phyloP scores from a whole-genome alignment of 37 sponge, comb jelly and placozoan genomes.

The Halisarca cf. caerulea region DNA sequence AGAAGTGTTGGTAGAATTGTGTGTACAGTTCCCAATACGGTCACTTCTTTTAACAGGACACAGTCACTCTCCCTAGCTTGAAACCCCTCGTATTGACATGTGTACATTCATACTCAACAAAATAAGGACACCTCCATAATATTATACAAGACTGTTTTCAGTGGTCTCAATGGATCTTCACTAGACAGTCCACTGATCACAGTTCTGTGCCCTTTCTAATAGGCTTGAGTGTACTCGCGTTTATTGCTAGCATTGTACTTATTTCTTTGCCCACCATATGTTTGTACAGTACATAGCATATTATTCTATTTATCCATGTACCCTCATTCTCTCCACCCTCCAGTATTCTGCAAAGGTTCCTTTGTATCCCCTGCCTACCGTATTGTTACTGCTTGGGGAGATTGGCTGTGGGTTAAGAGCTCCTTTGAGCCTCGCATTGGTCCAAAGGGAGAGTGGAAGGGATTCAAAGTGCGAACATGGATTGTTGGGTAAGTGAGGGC shows the following conservation, averaged over 20 bases:
- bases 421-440: conserved; percentile 12
- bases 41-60: no score
- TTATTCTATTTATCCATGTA: no score
- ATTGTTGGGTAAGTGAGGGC: conserved; percentile 17
- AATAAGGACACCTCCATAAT: no score
- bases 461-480: conserved; percentile 21
- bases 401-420: conserved; percentile 17
- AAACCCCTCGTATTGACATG: neutral
- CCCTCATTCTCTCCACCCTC: neutral
- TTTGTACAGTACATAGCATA: no score
- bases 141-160: no score
- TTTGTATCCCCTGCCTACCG: conserved; percentile 20
- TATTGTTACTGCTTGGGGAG: conserved; percentile 15
- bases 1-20: neutral
- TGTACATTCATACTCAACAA: neutral
- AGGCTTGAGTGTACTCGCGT: no score
- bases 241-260: no score
- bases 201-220: no score
- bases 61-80: no score
- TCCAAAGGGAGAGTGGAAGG: conserved; percentile 14
- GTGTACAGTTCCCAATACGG: neutral
- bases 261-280: no score
- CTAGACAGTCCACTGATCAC: no score
- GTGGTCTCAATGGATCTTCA: no score
- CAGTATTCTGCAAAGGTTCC: neutral